Evolutionary conservation across 2,888 invertebrate species (phyloP).

Genomic region (Cheilosia urbana): DNA sequence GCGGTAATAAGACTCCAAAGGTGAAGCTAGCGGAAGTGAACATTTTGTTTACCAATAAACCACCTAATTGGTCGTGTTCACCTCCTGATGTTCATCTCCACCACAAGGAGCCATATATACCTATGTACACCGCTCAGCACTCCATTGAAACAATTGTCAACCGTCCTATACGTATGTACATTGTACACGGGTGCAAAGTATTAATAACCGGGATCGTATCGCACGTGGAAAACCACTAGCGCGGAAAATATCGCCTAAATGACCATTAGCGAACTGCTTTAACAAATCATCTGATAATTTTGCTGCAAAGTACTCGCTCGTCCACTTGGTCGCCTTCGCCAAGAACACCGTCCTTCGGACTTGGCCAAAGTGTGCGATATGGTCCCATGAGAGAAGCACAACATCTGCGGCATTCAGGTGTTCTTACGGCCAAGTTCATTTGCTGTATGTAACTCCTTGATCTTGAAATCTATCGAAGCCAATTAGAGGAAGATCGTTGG

Average conservation of each 20-base stretch:
- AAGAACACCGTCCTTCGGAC: not conserved
- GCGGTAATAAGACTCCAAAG: not conserved
- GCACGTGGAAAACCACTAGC: slow-evolving; percentile 65
- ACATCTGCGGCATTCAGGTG: slow-evolving; percentile 72
- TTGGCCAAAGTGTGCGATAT: slow-evolving; percentile 66
- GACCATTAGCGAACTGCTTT: slow-evolving; percentile 79
- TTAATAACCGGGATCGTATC: slow-evolving; percentile 74
- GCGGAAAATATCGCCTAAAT: slow-evolving; percentile 80
- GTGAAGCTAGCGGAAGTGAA: not conserved
- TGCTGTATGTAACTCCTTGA: slow-evolving; percentile 25
- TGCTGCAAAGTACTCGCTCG: slow-evolving; percentile 54
- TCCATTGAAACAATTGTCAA: slow-evolving; percentile 58
- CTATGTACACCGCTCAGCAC: not conserved
- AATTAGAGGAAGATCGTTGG: slow-evolving; percentile 65
- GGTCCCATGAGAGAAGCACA: slow-evolving; percentile 57
- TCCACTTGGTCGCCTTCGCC: slow-evolving; percentile 43
- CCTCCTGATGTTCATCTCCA: slow-evolving; percentile 51
- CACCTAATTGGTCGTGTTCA: slow-evolving; percentile 66
- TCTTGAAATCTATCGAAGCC: slow-evolving; percentile 70
- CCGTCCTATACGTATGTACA: not conserved
- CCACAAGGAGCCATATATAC: not conserved
- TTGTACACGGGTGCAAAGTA: slow-evolving; percentile 52
- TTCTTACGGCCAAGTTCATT: slow-evolving; percentile 46
- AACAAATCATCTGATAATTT: slow-evolving; percentile 76
- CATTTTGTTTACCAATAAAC: slow-evolving; percentile 48